phyloP scores from a whole-genome alignment of 1,140 invertebrate genomes.

The Sycophaga agraensis region DNA sequence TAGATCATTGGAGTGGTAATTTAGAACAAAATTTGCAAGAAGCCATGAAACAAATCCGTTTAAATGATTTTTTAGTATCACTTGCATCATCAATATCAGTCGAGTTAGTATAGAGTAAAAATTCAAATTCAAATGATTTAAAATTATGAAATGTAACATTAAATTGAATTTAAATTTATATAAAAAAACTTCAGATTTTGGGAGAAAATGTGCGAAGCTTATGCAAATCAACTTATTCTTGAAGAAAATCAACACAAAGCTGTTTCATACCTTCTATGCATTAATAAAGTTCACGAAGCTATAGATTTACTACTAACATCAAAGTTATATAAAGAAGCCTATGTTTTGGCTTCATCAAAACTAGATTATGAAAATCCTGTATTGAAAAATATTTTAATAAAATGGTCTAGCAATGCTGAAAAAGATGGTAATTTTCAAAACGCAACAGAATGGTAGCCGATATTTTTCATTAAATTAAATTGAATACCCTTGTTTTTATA shows the following conservation, averaged over 20 bases:
- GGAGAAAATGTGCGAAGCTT: slow-evolving; percentile 63
- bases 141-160: too few relatives aligned
- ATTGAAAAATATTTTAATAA: slow-evolving; percentile 54
- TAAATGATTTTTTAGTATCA: slow-evolving; percentile 51
- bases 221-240: slow-evolving; percentile 64
- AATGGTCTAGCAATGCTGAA: slow-evolving; percentile 58
- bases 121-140: too few relatives aligned
- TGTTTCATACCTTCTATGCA: slow-evolving; percentile 63
- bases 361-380: slow-evolving; percentile 59
- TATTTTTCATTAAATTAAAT: slow-evolving; percentile 5
- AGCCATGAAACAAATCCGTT: slow-evolving; percentile 40
- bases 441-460: slow-evolving; percentile 64
- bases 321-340: slow-evolving; percentile 64
- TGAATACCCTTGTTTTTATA: slow-evolving; percentile 8
- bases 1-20: slow-evolving; percentile 47
- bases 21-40: slow-evolving; percentile 40
- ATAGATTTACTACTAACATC: slow-evolving; percentile 57
- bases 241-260: slow-evolving; percentile 60
- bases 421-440: slow-evolving; percentile 60
- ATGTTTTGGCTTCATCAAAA: slow-evolving; percentile 62
- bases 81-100: slow-evolving; percentile 46
- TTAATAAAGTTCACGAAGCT: slow-evolving; percentile 65
- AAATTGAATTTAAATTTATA: too few relatives aligned
- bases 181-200: slow-evolving; percentile 50
- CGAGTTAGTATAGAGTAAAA: slow-evolving; percentile 32